Evolutionary conservation across 2,888 invertebrate species (phyloP), one percentile per base, ranked within the genome.

Genomic region (Thalpophila matura): DNA sequence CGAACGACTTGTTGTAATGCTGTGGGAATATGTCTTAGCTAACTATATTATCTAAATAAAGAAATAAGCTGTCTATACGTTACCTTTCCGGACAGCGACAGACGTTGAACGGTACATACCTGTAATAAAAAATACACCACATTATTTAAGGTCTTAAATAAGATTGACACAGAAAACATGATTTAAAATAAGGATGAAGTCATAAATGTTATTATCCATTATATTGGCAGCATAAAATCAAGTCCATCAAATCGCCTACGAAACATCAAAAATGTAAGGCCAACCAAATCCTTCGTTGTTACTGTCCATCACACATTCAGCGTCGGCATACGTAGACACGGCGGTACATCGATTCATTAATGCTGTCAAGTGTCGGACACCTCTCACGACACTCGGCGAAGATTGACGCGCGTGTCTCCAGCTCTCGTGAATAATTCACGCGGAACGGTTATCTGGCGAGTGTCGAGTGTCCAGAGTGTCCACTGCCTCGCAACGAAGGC

Each of bases 351-450:
- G 42, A 74, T 71, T 80, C 74, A 80, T 81, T 79, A 81, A 74
- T 72, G 66, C 60, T 70, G 78, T 75, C 80, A 70, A 80, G 73
- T 76, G 80, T 68, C 50, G 57, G 64, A 72, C 77, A 77, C 73
- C 77, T 71, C 72, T 61, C 59, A 50, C 65, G 72, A 71, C 70
- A 72, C 60, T 63, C 66, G 49, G 54, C 45, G 54, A 60, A 77
- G 84, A 84, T 85, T 79, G 84, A 85, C 79, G 77, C 54, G 56
- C 62, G 55, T 60, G 71, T 72, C 74, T 71, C 69, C 47, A 35
- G 55, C 50, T 64, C 74, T 81, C 77, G 63, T 85, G 86, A 84
- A 86, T 85, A 65, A 85, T 86, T 85, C 83, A 86, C 74, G 59
- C 57, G 67, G 56, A 65, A 68, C 67, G 60, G 77, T 78, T 80